Evolutionary conservation across 2,113 vertebrate species (phyloP), one percentile per base, ranked within the genome.

Genomic region (Agelaius phoeniceus): DNA sequence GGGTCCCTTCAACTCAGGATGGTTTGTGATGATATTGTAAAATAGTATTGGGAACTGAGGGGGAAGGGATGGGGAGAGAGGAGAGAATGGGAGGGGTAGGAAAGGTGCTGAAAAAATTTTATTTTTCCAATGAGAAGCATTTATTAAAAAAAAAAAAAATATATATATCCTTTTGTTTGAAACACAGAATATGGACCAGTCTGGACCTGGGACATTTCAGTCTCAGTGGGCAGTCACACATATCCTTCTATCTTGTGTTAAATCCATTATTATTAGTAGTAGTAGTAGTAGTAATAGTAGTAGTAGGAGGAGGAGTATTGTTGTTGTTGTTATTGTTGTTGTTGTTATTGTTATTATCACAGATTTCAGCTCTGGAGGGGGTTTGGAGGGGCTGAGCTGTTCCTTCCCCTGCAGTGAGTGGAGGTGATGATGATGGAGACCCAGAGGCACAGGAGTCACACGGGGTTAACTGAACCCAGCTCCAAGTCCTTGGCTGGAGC

Each of bases 381-480:
- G 10, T 35, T 69, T 52, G n/a, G 41, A 57, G n/a, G 61, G n/a
- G 31, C 31, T 3, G 3, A 44, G 79, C 33, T 61, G 48, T 59
- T 77, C 33, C 33, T 21, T 67, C 24, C 48, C 58, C 58, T 43
- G 18, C 78, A 48, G 10, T 2, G 35, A 39, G 43, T 22, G 65
- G 54, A 62, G 55, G 0, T 14, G 17, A 9, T 55, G 35, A 31
- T 44, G 66, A 13, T 37, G 68, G n/a, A 83, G 37, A 57, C 51
- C 22, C 68, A 69, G 19, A 13, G 1, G 4, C 39, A 8, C 22
- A 11, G 11, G 1, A 6, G 7, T 4, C 16, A 5, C 3, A 0
- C 0, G 2, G 37, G 13, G 4, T 55, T 55, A 28, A 49, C 24
- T 37, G n/a, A 35, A 2, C 4, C 2, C 43, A 55, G 39, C 37